Percentiles rank a stretch among this genome's conserved stretches.
These are phyloP conservation scores for Stictonetta naevosa DNA, from an alignment of 2,113 vertebrate genomes.

Conservation along the genomic window DNA sequence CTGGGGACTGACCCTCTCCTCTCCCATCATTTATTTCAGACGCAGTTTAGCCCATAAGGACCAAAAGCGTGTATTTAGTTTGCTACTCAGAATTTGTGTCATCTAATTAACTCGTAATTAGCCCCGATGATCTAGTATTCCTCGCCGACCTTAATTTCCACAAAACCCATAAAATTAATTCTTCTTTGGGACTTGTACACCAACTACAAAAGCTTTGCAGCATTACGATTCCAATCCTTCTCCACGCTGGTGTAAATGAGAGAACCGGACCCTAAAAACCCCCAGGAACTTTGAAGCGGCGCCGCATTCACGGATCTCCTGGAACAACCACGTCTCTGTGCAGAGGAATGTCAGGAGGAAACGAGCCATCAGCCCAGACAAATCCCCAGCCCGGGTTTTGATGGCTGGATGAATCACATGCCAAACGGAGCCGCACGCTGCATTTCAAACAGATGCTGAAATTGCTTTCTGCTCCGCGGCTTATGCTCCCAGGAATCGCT, in stretches of 20 bases:
- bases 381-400: background rate
- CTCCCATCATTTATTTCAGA: background rate
- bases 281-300: background rate
- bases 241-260: background rate
- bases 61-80: background rate
- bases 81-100: background rate
- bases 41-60: background rate
- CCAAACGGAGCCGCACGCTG: background rate
- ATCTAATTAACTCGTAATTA: background rate
- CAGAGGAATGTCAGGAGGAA: background rate
- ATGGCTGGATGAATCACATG: background rate
- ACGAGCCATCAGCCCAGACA: background rate
- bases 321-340: background rate
- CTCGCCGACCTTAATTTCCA: conserved; percentile 6
- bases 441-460: background rate
- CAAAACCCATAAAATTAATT: background rate
- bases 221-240: background rate
- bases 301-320: background rate
- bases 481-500: background rate
- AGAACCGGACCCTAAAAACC: background rate
- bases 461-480: background rate
- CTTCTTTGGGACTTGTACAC: background rate
- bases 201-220: background rate
- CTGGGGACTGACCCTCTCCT: background rate
- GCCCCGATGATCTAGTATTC: background rate